These are phyloP conservation scores for Melipona quadrifasciata DNA, from an alignment of 1,140 invertebrate genomes.

Conservation along the genomic window DNA sequence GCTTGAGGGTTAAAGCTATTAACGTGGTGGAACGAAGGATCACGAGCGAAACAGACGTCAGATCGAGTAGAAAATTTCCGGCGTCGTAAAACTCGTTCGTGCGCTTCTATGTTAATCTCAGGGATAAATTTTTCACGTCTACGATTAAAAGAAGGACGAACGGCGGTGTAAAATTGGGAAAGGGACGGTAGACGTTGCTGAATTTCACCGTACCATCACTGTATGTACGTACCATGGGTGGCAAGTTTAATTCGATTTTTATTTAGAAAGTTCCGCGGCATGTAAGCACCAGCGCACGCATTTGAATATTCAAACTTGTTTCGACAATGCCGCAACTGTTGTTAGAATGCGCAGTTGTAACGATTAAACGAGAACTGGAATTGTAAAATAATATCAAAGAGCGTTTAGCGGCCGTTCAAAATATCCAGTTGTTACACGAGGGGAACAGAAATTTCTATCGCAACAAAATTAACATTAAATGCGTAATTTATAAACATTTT, in stretches of 20 bases:
- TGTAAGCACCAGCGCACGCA: slow-evolving; percentile 16
- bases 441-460: neutral
- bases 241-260: slow-evolving; percentile 56
- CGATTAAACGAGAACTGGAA: slow-evolving; percentile 10
- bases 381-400: neutral
- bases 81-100: neutral
- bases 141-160: neutral
- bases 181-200: too few relatives aligned
- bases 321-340: slow-evolving; percentile 47
- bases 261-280: slow-evolving; percentile 27
- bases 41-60: neutral
- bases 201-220: neutral
- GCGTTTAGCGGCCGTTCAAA: neutral
- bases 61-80: neutral
- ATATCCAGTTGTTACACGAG: neutral
- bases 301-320: slow-evolving; percentile 64
- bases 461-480: neutral
- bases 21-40: too few relatives aligned
- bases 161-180: too few relatives aligned
- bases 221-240: neutral
- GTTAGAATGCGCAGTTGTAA: slow-evolving; percentile 32
- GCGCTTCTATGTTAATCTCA: neutral
- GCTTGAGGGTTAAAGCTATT: neutral
- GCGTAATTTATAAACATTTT: neutral
- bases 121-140: neutral